Evolutionary conservation across 2,113 vertebrate species (phyloP).

Genomic region (Haplochromis burtoni): DNA sequence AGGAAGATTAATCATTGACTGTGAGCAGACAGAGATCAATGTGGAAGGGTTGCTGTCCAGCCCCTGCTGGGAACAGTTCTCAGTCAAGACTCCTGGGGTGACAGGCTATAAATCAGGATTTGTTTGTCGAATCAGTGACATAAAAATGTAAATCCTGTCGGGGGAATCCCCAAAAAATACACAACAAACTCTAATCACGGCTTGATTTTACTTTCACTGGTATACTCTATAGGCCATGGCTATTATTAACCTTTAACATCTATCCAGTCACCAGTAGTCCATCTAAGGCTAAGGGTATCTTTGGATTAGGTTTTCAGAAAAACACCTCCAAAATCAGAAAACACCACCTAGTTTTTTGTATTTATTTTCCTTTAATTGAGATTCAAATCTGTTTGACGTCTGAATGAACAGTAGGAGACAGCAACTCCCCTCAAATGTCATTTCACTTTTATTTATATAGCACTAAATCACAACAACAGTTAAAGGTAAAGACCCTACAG

Average conservation of each 20-base stretch:
- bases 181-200: neutral
- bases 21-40: conserved; percentile 57
- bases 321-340: neutral
- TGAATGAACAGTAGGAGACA: neutral
- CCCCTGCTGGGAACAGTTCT: conserved; percentile 39
- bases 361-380: neutral
- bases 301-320: neutral
- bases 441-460: neutral
- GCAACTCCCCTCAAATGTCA: neutral
- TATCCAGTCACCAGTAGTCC: neutral
- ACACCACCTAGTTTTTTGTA: neutral
- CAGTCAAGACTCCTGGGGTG: conserved; percentile 36
- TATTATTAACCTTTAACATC: neutral
- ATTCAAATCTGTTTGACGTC: neutral
- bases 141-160: neutral
- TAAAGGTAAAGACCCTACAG: neutral
- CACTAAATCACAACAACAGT: neutral
- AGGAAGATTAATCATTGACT: conserved; percentile 65
- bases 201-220: neutral
- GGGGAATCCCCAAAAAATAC: neutral
- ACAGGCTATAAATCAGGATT: conserved; percentile 60
- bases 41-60: conserved; percentile 46
- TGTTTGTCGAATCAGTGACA: conserved; percentile 44
- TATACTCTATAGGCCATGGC: neutral
- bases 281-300: neutral